Evolutionary conservation across 2,797 vertebrate species (phyloP).

Genomic region (Galaxias olidus): DNA sequence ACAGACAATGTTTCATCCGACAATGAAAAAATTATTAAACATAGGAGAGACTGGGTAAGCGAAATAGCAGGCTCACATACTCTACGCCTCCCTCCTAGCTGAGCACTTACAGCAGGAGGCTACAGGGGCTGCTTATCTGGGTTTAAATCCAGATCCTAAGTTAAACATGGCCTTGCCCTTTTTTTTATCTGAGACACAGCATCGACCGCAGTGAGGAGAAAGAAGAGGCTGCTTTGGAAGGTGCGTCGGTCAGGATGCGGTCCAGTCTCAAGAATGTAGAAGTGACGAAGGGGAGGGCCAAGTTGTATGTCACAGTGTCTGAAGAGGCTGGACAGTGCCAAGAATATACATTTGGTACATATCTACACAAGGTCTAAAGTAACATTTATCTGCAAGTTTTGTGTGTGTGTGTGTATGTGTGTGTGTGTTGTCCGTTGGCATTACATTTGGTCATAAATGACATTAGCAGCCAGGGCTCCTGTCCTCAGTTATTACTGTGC

Average conservation of each 20-base stretch:
- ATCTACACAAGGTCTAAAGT: too few species aligned
- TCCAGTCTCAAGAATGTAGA: background rate
- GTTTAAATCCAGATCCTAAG: constrained; percentile 28
- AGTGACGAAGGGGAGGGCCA: background rate
- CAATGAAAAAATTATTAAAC: background rate
- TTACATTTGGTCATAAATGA: constrained; percentile 47
- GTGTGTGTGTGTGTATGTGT: background rate
- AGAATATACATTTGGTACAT: too few species aligned
- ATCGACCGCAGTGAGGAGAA: background rate
- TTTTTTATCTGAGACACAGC: constrained; percentile 16
- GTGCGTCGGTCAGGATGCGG: too few species aligned
- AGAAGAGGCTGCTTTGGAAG: background rate
- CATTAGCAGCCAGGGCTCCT: constrained; percentile 38
- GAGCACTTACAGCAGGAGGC: constrained; percentile 26
- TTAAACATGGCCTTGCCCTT: constrained; percentile 16
- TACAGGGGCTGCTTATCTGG: constrained; percentile 24
- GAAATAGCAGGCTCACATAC: constrained; percentile 23
- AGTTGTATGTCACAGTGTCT: background rate
- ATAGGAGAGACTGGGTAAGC: constrained; percentile 4
- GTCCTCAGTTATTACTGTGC: background rate
- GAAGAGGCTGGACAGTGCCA: too few species aligned
- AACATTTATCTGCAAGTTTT: background rate
- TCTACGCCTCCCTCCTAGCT: constrained; percentile 12
- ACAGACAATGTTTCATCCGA: too few species aligned
- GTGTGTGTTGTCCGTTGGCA: constrained; percentile 11